phyloP scores from a whole-genome alignment of 2,113 vertebrate genomes.

The Sturnira hondurensis region DNA sequence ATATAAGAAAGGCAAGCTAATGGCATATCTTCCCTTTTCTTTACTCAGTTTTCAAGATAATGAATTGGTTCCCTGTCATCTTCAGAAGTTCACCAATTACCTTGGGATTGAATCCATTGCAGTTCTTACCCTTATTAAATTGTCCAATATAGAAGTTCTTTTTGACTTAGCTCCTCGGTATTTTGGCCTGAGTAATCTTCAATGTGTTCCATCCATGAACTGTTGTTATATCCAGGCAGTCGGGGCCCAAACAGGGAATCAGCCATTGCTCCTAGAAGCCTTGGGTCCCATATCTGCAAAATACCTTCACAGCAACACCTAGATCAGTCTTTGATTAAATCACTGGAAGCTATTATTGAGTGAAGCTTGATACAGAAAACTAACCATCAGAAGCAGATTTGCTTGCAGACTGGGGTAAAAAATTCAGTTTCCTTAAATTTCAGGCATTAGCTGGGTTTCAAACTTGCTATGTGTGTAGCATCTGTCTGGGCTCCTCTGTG shows the following conservation, averaged over 20 bases:
- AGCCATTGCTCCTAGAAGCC: not conserved
- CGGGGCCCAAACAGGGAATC: not conserved
- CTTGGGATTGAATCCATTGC: not conserved
- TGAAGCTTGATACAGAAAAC: not conserved
- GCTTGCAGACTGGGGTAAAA: not conserved
- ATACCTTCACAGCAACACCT: not conserved
- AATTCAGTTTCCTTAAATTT: not conserved
- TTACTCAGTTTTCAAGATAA: conserved; percentile 21
- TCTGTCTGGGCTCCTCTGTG: not conserved
- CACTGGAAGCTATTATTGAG: not conserved
- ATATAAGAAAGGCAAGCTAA: not conserved
- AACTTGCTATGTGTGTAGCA: not conserved
- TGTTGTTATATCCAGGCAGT: not conserved
- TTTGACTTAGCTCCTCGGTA: not conserved
- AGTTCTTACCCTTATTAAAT: not conserved
- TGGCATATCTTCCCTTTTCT: not conserved
- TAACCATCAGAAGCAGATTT: not conserved
- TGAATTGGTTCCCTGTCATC: not conserved
- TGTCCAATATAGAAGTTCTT: not conserved
- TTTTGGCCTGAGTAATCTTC: not conserved
- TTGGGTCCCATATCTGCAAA: not conserved
- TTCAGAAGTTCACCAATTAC: not conserved
- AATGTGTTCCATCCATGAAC: not conserved
- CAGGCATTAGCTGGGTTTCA: not conserved
- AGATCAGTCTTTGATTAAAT: not conserved